These are phyloP conservation scores for Oligia strigilis DNA, from an alignment of 2,888 invertebrate genomes.

Conservation along the genomic window DNA sequence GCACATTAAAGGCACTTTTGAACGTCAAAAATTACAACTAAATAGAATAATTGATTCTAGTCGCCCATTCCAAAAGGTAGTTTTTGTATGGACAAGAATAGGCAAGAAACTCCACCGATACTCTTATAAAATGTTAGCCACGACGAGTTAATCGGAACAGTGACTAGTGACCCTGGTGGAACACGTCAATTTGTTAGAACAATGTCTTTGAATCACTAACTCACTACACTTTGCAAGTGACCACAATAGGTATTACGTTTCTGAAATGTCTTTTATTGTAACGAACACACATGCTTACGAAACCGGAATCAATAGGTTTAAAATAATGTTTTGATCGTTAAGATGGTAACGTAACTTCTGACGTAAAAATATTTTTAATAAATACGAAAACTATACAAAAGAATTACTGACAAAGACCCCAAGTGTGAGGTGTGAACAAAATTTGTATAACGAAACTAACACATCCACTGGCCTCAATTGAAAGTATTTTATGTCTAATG, in stretches of 20 bases:
- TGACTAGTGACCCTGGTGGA: not conserved
- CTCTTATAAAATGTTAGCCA: not conserved
- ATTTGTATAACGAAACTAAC: not conserved
- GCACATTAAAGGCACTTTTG: too few relatives aligned
- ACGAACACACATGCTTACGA: not conserved
- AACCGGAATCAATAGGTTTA: not conserved
- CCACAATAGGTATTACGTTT: not conserved
- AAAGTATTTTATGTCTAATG: not conserved
- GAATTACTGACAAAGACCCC: not conserved
- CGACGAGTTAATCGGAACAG: constrained; percentile 47
- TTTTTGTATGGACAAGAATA: too few relatives aligned
- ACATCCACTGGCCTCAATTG: too few relatives aligned
- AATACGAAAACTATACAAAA: not conserved
- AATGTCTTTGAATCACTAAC: not conserved
- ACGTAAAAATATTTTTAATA: not conserved
- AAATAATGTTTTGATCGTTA: not conserved
- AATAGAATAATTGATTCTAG: too few relatives aligned
- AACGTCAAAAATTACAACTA: too few relatives aligned
- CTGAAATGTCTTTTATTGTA: not conserved
- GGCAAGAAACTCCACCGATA: too few relatives aligned
- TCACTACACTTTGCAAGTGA: not conserved
- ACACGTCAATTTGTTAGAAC: not conserved
- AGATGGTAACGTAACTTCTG: not conserved
- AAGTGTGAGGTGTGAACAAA: not conserved
- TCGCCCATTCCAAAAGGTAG: too few relatives aligned